Conservation (phyloP, 2,797 vertebrate species). For the Gambelia wislizenii region DNA sequence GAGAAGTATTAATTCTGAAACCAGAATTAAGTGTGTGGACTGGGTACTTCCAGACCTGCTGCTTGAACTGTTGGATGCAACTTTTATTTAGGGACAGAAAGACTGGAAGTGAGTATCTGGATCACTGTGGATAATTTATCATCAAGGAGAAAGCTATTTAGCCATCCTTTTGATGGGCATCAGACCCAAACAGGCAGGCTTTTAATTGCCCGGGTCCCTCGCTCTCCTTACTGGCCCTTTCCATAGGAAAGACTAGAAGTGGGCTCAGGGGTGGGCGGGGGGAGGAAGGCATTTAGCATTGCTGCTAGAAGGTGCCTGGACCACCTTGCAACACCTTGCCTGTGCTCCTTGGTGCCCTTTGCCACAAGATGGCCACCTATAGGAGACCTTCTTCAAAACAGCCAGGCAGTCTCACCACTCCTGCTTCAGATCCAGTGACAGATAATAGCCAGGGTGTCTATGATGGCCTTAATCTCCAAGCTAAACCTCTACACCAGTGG, state of each 20-base stretch:
- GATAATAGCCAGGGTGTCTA: too few relatives aligned
- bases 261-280: too few relatives aligned
- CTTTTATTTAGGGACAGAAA: not conserved
- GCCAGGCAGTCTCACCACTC: not conserved
- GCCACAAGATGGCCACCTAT: not conserved
- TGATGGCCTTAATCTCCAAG: not conserved
- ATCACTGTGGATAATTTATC: not conserved
- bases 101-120: not conserved
- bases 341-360: not conserved
- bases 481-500: not conserved
- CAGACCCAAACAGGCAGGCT: too few relatives aligned
- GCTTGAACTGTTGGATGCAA: too few relatives aligned
- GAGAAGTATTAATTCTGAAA: not conserved
- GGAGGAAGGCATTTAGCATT: too few relatives aligned
- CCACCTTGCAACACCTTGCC: too few relatives aligned
- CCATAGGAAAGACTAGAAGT: too few relatives aligned
- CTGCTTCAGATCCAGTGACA: not conserved
- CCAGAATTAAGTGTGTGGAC: not conserved
- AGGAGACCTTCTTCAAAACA: not conserved
- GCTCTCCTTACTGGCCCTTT: not conserved
- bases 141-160: too few relatives aligned
- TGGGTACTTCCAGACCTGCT: not conserved
- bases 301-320: too few relatives aligned
- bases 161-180: too few relatives aligned
- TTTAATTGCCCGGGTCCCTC: not conserved